Percentiles rank a stretch among this genome's conserved stretches.
Conservation (phyloP, 1,140 invertebrate species). For the Sinella curviseta region DNA sequence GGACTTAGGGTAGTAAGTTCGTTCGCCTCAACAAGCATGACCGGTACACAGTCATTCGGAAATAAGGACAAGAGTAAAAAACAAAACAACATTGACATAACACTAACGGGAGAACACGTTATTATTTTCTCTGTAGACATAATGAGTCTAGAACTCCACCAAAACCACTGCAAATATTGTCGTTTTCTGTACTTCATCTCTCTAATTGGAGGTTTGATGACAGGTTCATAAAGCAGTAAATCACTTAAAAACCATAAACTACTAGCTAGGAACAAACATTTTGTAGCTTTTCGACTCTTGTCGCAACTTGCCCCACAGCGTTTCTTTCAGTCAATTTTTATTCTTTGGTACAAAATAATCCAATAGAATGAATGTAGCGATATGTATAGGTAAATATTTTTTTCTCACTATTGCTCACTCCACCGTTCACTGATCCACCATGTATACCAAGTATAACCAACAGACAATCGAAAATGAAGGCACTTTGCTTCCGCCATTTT, state of each 20-base stretch:
- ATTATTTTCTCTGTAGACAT: neutral
- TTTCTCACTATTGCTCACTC: too few relatives aligned
- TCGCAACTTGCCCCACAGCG: too few relatives aligned
- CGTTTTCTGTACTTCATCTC: slow-evolving; percentile 20
- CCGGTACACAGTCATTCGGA: neutral
- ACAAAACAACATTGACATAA: neutral
- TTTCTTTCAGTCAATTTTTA: too few relatives aligned
- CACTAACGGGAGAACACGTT: neutral
- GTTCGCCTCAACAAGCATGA: neutral
- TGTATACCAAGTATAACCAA: too few relatives aligned
- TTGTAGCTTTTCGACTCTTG: too few relatives aligned
- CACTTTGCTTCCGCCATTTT: neutral
- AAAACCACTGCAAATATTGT: slow-evolving; percentile 8
- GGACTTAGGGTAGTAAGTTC: slow-evolving; percentile 37
- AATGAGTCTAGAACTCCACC: slow-evolving; percentile 3
- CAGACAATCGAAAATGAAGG: too few relatives aligned
- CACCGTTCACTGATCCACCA: too few relatives aligned
- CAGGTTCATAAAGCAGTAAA: neutral
- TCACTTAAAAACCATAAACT: neutral
- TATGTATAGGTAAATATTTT: too few relatives aligned
- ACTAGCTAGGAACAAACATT: too few relatives aligned
- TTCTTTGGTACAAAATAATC: too few relatives aligned
- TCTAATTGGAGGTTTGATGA: neutral
- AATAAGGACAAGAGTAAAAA: neutral
- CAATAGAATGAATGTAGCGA: too few relatives aligned